Evolutionary conservation across 2,113 vertebrate genomes (phyloP), one percentile per base, ranked within the genome.

Genomic region (Acanthisitta chloris): DNA sequence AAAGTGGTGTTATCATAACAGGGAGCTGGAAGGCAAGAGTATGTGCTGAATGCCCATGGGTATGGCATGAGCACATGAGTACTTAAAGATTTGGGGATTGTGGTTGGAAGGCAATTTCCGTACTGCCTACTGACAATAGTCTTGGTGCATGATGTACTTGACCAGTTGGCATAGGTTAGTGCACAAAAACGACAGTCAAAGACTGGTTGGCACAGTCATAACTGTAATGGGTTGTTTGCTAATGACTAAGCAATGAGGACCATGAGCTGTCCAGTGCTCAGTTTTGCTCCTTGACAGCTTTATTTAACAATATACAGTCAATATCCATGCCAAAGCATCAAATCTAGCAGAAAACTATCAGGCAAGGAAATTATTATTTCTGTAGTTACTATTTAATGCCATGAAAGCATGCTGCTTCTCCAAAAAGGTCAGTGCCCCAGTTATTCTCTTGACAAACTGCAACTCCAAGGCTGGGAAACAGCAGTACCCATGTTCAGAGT

Each of bases 381-480:
- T 81, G 33, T 40, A 48, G 26, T 59, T 88, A 34, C 8, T 51
- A 40, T 49, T 81, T 80, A 69, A 16, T 61, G 18, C 14, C 21
- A 45, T 9, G 9, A 5, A 46, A 8, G 10, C 51, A 74, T 4
- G 15, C 12, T 55, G 43, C 29, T 51, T 54, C 66, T 59, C 65
- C 51, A 21, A 81, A 85, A 93, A 62, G 26, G 34, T 29, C 65
- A 81, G 18, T 62, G 49, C 33, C 40, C 73, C 69, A 62, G 31
- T 84, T 78, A 54, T 19, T 46, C 18, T 48, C n/a, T 51, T 69
- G 51, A 46, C 45, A 84, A 49, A 84, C 40, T 36, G 48, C 77
- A 86, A 12, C 31, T 89, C 21, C 73, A 40, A 61, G 78, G 69
- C 92, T 93, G 88, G 67, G 94, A 91, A 96, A 84, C 28, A 73